Conservation (phyloP, 1,140 invertebrate species). For the Theocolax elegans region DNA sequence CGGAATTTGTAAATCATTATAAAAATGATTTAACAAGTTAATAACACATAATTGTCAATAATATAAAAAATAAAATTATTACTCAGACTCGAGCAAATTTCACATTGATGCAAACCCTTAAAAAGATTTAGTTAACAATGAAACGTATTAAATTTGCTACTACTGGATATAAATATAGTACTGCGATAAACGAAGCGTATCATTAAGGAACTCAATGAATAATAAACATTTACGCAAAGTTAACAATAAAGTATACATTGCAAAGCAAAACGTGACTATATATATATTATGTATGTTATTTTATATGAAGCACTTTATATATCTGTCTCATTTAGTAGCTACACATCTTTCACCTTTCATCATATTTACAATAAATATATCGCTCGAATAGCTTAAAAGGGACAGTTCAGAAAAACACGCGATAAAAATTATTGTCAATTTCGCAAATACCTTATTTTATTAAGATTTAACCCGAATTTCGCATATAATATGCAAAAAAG, state of each 20-base stretch:
- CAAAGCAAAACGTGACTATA: background rate
- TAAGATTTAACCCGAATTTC: background rate
- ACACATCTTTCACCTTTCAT: too few species aligned
- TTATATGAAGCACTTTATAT: constrained; percentile 24
- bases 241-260: background rate
- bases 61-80: too few species aligned
- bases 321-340: too few species aligned
- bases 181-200: background rate
- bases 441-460: background rate
- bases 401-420: too few species aligned
- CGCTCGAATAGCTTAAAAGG: constrained; percentile 8
- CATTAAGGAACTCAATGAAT: background rate
- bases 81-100: too few species aligned
- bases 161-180: background rate
- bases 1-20: too few species aligned
- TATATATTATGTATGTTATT: background rate
- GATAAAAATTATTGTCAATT: constrained; percentile 31
- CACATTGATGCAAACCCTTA: background rate
- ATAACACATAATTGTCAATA: too few species aligned
- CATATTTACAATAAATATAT: constrained; percentile 40
- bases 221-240: background rate
- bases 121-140: background rate
- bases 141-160: background rate
- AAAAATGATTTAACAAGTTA: too few species aligned
- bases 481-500: background rate